Evolutionary conservation across 2,113 vertebrate species (phyloP), one percentile per base, ranked within the genome.

Genomic region (Podiceps cristatus): DNA sequence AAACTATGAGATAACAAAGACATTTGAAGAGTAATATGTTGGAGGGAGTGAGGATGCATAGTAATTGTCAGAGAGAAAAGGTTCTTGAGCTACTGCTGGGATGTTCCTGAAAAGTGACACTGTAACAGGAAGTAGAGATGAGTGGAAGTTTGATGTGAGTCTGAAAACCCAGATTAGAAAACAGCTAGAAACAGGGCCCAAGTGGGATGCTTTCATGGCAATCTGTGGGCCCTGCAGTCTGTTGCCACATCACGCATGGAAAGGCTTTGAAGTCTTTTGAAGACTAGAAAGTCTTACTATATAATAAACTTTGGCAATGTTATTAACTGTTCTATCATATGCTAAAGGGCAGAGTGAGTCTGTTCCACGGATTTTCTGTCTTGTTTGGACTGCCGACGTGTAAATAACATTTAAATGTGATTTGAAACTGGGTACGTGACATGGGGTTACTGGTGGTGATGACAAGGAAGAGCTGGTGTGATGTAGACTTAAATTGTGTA

Each of bases 161-260:
- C n/a, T 72, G 47, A 86, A 62, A 68, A 40, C 15, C 13, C 7
- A 55, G 80, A 67, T 86, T 19, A 63, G 50, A 35, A 71, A 86
- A n/a, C 13, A 74, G 40, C 9, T 93, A 69, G 74, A 60, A 86
- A 33, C 13, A 29, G 15, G 13, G 31, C 86, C 49, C n/a, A 37
- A n/a, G 45, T 5, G n/a, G 27, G 33, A 33, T 78, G 18, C 5
- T 85, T 35, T 47, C 10, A 7, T 7, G 19, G 29, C 27, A 75
- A 23, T 4, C 40, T 56, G 5, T 17, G 35, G n/a, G 45, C n/a
- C 33, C 59, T 0, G 0, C 44, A 72, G 29, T 69, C 47, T 69
- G 35, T 37, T 40, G 13, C 7, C 47, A 22, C 64, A 53, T 42
- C 14, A 10, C 0, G 0, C 5, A 2, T 42, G 35, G 20, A 44